Evolutionary conservation across 2,113 vertebrate species (phyloP).

Genomic region (Channa maculata): DNA sequence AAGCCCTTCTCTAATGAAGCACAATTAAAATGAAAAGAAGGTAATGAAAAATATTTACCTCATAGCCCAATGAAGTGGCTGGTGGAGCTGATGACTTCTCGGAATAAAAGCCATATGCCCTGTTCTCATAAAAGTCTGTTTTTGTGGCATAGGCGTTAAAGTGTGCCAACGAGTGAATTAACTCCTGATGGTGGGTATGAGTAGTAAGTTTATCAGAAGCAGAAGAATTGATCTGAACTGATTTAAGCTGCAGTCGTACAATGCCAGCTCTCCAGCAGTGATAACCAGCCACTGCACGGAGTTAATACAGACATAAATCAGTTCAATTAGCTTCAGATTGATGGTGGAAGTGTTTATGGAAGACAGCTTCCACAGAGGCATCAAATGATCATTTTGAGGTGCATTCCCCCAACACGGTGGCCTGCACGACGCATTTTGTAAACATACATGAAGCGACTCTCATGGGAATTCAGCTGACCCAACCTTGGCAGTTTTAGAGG

Average conservation of each 20-base stretch:
- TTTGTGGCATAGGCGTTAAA: slow-evolving; percentile 62
- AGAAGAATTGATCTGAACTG: slow-evolving; percentile 14
- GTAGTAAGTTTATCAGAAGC: slow-evolving; percentile 42
- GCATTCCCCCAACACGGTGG: not conserved
- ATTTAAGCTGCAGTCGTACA: slow-evolving; percentile 24
- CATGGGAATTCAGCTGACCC: slow-evolving; percentile 25
- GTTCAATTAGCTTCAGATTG: slow-evolving; percentile 21
- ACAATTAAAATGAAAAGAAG: slow-evolving; percentile 72
- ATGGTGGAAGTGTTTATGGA: slow-evolving; percentile 26
- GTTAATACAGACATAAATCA: slow-evolving; percentile 2
- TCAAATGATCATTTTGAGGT: not conserved
- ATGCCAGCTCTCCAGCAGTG: slow-evolving; percentile 46
- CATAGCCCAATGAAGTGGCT: slow-evolving; percentile 70
- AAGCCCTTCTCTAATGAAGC: slow-evolving; percentile 75
- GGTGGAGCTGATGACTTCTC: slow-evolving; percentile 68
- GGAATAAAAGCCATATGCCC: slow-evolving; percentile 78
- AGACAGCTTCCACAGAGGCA: not conserved
- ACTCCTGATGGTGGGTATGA: slow-evolving; percentile 37
- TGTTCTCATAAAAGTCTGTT: slow-evolving; percentile 71
- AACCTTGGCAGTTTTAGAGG: slow-evolving; percentile 31
- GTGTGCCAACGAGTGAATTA: slow-evolving; percentile 58
- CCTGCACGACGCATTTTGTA: not conserved
- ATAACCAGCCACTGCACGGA: slow-evolving; percentile 18
- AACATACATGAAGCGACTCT: not conserved
- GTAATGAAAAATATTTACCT: slow-evolving; percentile 80